These are phyloP conservation scores for Celastrina argiolus DNA, from an alignment of 2,888 invertebrate genomes.

Conservation along the genomic window DNA sequence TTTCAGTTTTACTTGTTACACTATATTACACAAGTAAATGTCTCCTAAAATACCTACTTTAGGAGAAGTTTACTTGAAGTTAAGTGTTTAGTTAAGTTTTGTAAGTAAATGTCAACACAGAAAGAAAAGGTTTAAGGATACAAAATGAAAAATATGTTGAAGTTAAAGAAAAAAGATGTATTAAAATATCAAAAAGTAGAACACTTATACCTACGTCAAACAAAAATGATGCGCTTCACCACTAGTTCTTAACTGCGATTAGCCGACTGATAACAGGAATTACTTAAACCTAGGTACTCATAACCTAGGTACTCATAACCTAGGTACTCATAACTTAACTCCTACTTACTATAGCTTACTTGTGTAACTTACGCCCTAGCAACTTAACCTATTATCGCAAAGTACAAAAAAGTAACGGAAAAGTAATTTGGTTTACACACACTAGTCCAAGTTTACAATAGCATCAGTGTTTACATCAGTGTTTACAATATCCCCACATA, in stretches of 20 bases:
- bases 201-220: slow-evolving; percentile 35
- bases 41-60: too few relatives aligned
- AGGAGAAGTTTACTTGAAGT: too few relatives aligned
- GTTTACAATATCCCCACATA: slow-evolving; percentile 5
- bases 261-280: slow-evolving; percentile 39
- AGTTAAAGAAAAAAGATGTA: slow-evolving; percentile 34
- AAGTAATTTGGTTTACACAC: slow-evolving; percentile 26
- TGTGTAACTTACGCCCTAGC: slow-evolving; percentile 25
- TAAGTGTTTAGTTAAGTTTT: too few relatives aligned
- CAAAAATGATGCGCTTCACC: slow-evolving; percentile 38
- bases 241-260: slow-evolving; percentile 42
- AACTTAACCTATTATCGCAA: slow-evolving; percentile 36
- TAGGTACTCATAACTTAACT: slow-evolving; percentile 46
- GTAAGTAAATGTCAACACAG: too few relatives aligned
- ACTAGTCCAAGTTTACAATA: slow-evolving; percentile 27
- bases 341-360: slow-evolving; percentile 22
- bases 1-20: too few relatives aligned
- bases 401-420: slow-evolving; percentile 33
- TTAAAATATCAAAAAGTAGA: slow-evolving; percentile 32
- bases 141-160: slow-evolving; percentile 19
- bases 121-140: background rate
- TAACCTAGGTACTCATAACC: too few relatives aligned
- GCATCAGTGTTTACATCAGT: background rate
- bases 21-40: too few relatives aligned
- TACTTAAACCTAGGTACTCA: slow-evolving; percentile 38